Evolutionary conservation across 2,797 vertebrate genomes (phyloP), one percentile per base, ranked within the genome.

Genomic region (Sebastes steindachneri): DNA sequence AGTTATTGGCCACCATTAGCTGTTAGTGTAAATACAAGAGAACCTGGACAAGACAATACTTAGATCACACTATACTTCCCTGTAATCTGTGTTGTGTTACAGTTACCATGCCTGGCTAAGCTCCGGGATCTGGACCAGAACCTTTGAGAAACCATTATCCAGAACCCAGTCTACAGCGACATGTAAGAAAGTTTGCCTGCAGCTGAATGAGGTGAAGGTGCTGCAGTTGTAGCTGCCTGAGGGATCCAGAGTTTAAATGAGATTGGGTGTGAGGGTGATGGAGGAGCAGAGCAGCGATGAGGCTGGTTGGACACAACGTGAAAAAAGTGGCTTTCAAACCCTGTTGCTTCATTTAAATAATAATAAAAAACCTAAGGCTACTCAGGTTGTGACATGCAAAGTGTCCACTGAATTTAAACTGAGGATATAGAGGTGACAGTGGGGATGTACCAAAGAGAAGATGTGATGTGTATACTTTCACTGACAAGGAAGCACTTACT

Each of bases 211-310:
- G 3, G 33, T 63, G 68, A 68, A 37, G 17, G 26, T 48, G 55
- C 14, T 72, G 23, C 33, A 21, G 51, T 7, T 51, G 12, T 23
- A 35, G 60, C 53, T 82, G 67, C 25, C 45, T 45, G 21, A 63
- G 60, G 28, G 76, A 54, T 21, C 3, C 7, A 45, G 77, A 51
- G 70, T 70, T 75, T 29, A 62, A 83, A 79, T 70, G 29, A 75
- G 62, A 60, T 51, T 63, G 5, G 8, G 29, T 55, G 26, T 55
- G 51, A 48, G n/a, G 51, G 33, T 65, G 77, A 64, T 67, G 26
- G 68, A 65, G 62, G 59, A 69, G 63, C 17, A 26, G 65, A 57
- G 58, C 14, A 6, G 23, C 21, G 53, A 64, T 41, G 33, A 55
- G 28, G 26, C 48, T 8, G 14, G 26, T 60, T 21, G 10, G n/a